These are phyloP conservation scores for Aphidius colemani DNA, from an alignment of 2,888 invertebrate genomes.

Conservation along the genomic window DNA sequence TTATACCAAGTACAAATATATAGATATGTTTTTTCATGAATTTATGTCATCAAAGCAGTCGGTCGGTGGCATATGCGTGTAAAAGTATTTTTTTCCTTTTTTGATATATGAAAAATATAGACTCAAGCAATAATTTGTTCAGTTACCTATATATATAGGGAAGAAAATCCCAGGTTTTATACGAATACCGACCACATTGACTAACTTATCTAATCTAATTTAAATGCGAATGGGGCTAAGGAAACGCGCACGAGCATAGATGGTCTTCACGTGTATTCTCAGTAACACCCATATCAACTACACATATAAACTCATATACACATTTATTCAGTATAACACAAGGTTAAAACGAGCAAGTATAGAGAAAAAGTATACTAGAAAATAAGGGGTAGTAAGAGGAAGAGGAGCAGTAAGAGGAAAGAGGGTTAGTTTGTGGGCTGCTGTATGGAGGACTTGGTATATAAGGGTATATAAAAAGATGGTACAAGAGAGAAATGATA, in stretches of 20 bases:
- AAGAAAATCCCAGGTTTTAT: conserved; percentile 53
- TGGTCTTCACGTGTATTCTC: conserved; percentile 3
- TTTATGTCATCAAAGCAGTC: too few species aligned
- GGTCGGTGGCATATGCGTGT: too few species aligned
- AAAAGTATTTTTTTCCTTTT: too few species aligned
- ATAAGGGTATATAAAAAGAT: too few species aligned
- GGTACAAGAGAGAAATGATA: conserved; percentile 6
- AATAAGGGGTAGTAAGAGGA: conserved; percentile 16
- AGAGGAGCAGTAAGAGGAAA: conserved; percentile 16
- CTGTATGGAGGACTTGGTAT: neutral
- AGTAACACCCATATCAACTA: conserved; percentile 8
- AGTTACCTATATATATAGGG: too few species aligned
- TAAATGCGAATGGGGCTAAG: conserved; percentile 45
- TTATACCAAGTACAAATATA: too few species aligned
- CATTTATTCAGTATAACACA: neutral
- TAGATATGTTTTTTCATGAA: too few species aligned
- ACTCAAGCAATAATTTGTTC: conserved; percentile 11
- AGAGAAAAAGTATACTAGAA: conserved; percentile 20
- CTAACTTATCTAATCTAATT: conserved; percentile 60
- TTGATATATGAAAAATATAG: too few species aligned
- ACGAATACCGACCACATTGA: conserved; percentile 53
- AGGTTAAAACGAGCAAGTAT: conserved; percentile 16
- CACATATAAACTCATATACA: conserved; percentile 6
- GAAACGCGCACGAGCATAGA: conserved; percentile 11
- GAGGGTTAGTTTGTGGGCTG: conserved; percentile 19